These are phyloP conservation scores for Myotis myotis DNA, from an alignment of 2,797 vertebrate species.

Conservation along the genomic window DNA sequence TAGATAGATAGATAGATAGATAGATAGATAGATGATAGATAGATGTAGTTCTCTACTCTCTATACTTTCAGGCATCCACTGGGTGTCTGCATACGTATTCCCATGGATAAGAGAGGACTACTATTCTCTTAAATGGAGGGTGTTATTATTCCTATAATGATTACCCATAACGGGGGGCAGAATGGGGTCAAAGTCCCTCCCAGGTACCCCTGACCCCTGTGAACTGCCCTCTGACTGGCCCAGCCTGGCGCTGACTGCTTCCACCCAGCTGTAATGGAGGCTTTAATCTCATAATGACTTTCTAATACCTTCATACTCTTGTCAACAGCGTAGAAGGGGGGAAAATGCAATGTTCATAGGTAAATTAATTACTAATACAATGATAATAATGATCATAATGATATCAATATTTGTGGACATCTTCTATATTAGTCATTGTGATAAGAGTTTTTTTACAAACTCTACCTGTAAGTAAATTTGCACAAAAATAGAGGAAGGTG, in stretches of 20 bases:
- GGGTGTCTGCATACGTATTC: background rate
- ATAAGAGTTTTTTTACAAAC: background rate
- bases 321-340: background rate
- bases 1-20: too few species aligned
- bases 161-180: background rate
- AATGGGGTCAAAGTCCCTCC: background rate
- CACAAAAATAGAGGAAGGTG: background rate
- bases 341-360: background rate
- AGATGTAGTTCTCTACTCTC: too few species aligned
- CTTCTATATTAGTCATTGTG: background rate
- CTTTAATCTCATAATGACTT: slow-evolving; percentile 71
- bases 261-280: background rate
- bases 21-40: too few species aligned
- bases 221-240: background rate
- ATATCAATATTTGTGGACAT: background rate
- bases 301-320: slow-evolving; percentile 70
- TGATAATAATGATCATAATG: background rate
- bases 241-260: too few species aligned
- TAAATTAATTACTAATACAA: background rate
- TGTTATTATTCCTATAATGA: too few species aligned
- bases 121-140: too few species aligned
- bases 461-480: background rate
- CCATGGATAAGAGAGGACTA: too few species aligned
- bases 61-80: too few species aligned
- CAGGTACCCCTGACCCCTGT: background rate